phyloP scores from a whole-genome alignment of 2,888 invertebrate genomes.

The Tetragonula carbonaria region DNA sequence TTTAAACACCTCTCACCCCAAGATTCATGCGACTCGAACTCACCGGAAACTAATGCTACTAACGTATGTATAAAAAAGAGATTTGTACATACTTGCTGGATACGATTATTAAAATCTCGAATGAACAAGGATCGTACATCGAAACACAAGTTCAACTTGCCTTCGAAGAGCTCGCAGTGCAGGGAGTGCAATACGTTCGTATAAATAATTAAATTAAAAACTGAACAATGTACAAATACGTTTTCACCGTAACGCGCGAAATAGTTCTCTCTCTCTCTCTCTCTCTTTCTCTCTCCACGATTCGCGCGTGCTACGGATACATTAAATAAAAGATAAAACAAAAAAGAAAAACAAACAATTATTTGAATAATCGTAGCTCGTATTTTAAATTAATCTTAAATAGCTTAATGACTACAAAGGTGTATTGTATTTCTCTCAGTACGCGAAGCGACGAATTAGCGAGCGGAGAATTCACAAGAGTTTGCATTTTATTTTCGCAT shows the following conservation, averaged over 20 bases:
- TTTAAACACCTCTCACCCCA: constrained; percentile 3
- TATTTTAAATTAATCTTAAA: constrained; percentile 14
- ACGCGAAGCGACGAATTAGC: constrained; percentile 44
- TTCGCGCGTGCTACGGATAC: not conserved
- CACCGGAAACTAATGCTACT: not conserved
- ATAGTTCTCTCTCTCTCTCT: not conserved
- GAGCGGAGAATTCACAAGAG: constrained; percentile 46
- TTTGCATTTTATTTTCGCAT: constrained; percentile 10
- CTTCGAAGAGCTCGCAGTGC: not conserved
- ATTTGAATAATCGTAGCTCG: not conserved
- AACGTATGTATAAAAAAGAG: not conserved
- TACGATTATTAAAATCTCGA: not conserved
- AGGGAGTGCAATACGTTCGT: not conserved
- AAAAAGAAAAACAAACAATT: not conserved
- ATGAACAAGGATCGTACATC: not conserved
- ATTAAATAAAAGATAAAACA: not conserved
- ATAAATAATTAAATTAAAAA: constrained; percentile 43
- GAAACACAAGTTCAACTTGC: constrained; percentile 9
- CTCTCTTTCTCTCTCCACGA: no score
- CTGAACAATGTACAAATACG: constrained; percentile 22
- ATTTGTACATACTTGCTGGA: constrained; percentile 31
- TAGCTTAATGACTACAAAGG: constrained; percentile 40
- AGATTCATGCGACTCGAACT: not conserved
- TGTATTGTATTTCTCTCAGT: constrained; percentile 56
- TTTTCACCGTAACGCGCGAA: not conserved